Base-by-base conservation (phyloP, 1,140 invertebrate species). In the Leptinotarsa undecemlineata region DNA sequence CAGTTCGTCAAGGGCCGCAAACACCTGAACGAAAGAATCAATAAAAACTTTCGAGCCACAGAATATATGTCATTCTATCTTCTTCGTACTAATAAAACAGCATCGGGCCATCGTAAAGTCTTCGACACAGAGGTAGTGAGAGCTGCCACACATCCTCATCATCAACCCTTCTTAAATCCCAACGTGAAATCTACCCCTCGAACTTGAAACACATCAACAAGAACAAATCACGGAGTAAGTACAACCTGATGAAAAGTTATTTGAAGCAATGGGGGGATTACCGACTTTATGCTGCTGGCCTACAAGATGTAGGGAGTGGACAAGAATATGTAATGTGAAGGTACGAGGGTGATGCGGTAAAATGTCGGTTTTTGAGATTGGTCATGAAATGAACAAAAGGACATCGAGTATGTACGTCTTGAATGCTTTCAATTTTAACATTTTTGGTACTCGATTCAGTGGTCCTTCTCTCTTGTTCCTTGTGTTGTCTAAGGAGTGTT, bases 121-220 rank as follows among this genome's bases (percentile, higher is more conserved):
- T 51, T 26, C 26, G 19, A 20, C 14, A 20, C 20, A 64, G 26
- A n/a, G 33, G 33, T 66, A 64, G 71, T 64, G 61, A 20, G 15
- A 72, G 77, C 77, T 75, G 73, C 74, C 76, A 79, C 78, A 79
- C 77, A 79, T 81, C 74, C 80, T 81, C 77, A 81, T 81, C 80
- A 81, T 73, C 77, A 78, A 78, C 74, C 74, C 78, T 74, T 74
- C 77, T 63, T 71, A 81, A 78, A 78, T 79, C 78, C 78, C 72
- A 73, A 73, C 76, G 68, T 73, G 71, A 80, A 81, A 78, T 77
- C 78, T 74, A 64, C 74, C 72, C 74, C 79, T 76, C 75, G 74
- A 82, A 82, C 81, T 81, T 80, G 79, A 81, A 81, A 82, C 80
- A 77, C 79, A 81, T 81, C 81, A 81, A 80, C 80, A 80, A 77